Evolutionary conservation across 2,888 invertebrate genomes (phyloP), one percentile per base, ranked within the genome.

Genomic region (Cryptocheilus praepositus): DNA sequence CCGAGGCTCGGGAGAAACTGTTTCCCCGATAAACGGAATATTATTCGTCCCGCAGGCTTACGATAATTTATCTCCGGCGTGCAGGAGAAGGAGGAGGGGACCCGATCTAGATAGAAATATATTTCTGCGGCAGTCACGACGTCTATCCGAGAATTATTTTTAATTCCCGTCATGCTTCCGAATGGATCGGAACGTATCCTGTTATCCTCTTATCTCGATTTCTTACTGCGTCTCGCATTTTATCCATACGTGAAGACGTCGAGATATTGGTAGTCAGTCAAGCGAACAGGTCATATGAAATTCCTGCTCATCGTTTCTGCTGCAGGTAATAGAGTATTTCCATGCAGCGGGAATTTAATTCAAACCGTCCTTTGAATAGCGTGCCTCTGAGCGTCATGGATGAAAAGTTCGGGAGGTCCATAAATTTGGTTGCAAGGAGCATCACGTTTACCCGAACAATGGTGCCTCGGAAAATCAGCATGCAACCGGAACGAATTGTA

Each of bases 281-380:
- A 68, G 72, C 70, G 69, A 70, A 60, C 69, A 66, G 70, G 67
- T 73, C 74, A 77, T 79, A 81, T 80, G 77, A 79, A 73, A 81
- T 79, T 73, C 79, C 74, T 57, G 52, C 49, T 36, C 68, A 69
- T 73, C 74, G 67, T 76, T 70, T 72, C 65, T 67, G 57, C 5
- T 15, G n/a, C 36, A 57, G 58, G 74, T 81, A 81, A 81, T 79
- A 71, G 72, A 79, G 71, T 71, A 71, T 73, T 79, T 71, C 77
- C 76, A 73, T 80, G 77, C 70, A 28, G 11, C 25, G 53, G 75
- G 74, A 80, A 77, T 80, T 77, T 77, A 80, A 81, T 80, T 77
- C 74, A 70, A 67, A 66, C 65, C 49, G 57, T 54, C 46, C 54
- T 69, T 70, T 80, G 72, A 80, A 79, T 74, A 69, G 72, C 56